Base-by-base conservation (phyloP, 2,113 vertebrate genomes). In the Pagrus major region DNA sequence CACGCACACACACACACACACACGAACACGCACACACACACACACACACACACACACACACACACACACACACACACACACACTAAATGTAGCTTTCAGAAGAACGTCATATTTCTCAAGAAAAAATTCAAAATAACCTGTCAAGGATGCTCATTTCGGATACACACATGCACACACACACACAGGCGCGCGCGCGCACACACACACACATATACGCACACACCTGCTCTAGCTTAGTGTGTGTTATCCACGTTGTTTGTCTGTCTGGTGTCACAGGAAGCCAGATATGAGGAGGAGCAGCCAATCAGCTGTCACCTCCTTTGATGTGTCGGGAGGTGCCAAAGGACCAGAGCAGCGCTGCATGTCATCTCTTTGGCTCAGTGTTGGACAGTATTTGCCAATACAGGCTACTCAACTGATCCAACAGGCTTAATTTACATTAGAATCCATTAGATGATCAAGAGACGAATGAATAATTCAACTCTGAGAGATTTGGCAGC, bases 271-370 rank as follows among this genome's bases (percentile, higher is more conserved):
- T 76, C 67, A 64, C 56, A 72, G 51, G 27, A 64, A 68, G 63
- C 59, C 78, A 80, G 75, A 89, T 64, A 85, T 47, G 67, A 86
- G 35, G 55, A 37, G 64, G 6, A 73, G 64, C 69, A 78, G 81
- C 75, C 86, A 82, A 80, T 91, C 88, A 91, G 65, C 86, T 86
- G 82, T 87, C 87, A 86, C 60, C 51, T 66, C 52, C 71, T 77
- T 65, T 83, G 80, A 84, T 82, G 54, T 52, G 59, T 59, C 70
- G 25, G 66, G 68, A 82, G 29, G 74, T 68, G 66, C 51, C 56
- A 31, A 23, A 49, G 63, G 52, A 65, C 23, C 58, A 66, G 69
- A 63, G n/a, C 68, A 61, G 67, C 9, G n/a, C 37, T 2, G 42
- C 60, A 56, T 60, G 44, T 61, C 59, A 37, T 29, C 56, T 56